Conservation (phyloP, 2,888 invertebrate species). For the Drosophila parthenogenetica region DNA sequence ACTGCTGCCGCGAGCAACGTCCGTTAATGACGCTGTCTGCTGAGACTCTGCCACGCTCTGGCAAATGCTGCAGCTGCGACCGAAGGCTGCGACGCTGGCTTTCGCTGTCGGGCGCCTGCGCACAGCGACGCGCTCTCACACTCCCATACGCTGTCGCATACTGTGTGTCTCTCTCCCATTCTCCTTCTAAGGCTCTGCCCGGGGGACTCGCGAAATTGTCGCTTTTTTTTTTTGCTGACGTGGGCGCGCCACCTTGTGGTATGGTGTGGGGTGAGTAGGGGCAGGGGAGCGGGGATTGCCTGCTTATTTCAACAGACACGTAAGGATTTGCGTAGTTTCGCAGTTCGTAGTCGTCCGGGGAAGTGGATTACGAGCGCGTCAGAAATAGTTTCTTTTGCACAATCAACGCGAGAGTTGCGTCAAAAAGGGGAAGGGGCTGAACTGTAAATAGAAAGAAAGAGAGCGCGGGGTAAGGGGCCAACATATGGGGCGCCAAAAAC, state of each 20-base stretch:
- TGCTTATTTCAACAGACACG: constrained; percentile 72
- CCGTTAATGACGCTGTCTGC: constrained; percentile 72
- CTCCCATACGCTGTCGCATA: background rate
- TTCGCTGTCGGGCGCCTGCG: constrained; percentile 58
- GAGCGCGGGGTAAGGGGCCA: background rate
- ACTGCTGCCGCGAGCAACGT: constrained; percentile 64
- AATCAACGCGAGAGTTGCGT: constrained; percentile 41
- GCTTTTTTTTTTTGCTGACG: constrained; percentile 67
- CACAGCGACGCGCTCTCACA: constrained; percentile 32
- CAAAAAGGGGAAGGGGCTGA: background rate
- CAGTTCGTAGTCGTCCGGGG: constrained; percentile 22
- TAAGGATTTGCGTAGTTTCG: constrained; percentile 74
- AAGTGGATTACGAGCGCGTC: constrained; percentile 71
- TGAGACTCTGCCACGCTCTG: constrained; percentile 65
- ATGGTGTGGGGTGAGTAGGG: background rate
- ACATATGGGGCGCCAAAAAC: constrained; percentile 1
- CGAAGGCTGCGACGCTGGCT: constrained; percentile 15
- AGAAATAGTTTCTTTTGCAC: constrained; percentile 75
- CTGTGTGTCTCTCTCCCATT: constrained; percentile 18
- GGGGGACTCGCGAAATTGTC: constrained; percentile 77
- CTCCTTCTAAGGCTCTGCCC: constrained; percentile 70
- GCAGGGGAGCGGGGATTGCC: constrained; percentile 4
- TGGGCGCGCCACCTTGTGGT: constrained; percentile 57
- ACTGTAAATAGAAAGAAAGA: background rate
- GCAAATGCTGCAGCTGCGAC: constrained; percentile 24